Evolutionary conservation across 2,888 invertebrate genomes (phyloP), one percentile per base, ranked within the genome.

Genomic region (Noctua janthina): DNA sequence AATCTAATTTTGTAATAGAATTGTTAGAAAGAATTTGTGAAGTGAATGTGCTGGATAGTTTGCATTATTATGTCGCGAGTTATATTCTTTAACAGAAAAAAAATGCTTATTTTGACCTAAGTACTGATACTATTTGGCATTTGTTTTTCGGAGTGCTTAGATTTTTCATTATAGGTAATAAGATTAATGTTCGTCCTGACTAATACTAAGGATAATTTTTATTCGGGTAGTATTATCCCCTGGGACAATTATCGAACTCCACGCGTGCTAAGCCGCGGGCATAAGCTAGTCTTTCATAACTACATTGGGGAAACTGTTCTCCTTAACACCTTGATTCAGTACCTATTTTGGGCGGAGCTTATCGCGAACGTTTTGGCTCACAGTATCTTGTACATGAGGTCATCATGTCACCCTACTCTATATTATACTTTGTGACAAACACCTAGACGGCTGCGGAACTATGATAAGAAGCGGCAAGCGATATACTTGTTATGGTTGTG

Each of bases 391-490:
- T 67, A 76, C 70, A 82, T 71, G 79, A 83, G 83, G 88, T 78
- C 84, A 83, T 88, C 87, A 78, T 29, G 70, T 85, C 88, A 83
- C 78, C 84, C 84, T 76, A 87, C 39, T 39, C 39, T 39, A 5
- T 39, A 39, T 39, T 80, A 89, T 87, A 89, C 81, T 87, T 87
- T 82, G 86, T 86, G 82, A 87, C 87, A 85, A 84, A 86, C 84
- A 89, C 87, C 82, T 87, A 87, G 71, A 89, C 81, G 79, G 78
- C 64, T 91, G 89, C 89, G 91, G 90, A 91, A 92, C 91, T 90
- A 88, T 90, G 93, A 93, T 93, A 93, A 93, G 93, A 83, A 90
- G 87, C 90, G 91, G 91, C 91, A 91, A 89, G 86, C 83, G 88
- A 83, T 79, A 79, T 87, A 86, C 87, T 87, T 84, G 76, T 54